phyloP scores from a whole-genome alignment of 2,113 vertebrate species.

The Numenius arquata region DNA sequence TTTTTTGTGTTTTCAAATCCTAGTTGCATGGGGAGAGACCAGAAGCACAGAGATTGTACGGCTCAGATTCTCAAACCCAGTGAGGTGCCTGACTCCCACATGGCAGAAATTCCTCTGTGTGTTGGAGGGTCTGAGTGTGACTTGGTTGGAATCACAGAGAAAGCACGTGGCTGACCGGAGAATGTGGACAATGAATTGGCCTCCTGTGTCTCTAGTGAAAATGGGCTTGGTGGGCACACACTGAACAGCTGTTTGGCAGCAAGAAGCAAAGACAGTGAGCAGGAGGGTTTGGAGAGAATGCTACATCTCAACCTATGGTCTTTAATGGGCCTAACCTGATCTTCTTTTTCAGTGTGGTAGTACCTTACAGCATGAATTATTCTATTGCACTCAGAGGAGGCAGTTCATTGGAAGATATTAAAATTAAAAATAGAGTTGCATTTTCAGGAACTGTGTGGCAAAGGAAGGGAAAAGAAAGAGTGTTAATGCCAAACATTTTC shows the following conservation, averaged over 20 bases:
- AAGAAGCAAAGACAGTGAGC: accelerated
- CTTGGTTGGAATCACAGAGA: neutral
- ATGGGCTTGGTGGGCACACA: neutral
- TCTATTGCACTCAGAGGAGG: neutral
- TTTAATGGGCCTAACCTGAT: neutral
- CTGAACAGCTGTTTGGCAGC: neutral
- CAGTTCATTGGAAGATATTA: neutral
- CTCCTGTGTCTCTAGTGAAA: neutral
- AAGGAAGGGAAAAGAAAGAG: neutral
- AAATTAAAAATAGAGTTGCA: neutral
- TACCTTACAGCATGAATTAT: neutral
- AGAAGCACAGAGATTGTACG: neutral
- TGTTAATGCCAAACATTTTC: neutral
- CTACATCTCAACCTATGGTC: neutral
- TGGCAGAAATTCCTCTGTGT: conserved; percentile 16
- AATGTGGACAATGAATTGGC: neutral
- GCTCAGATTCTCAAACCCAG: neutral
- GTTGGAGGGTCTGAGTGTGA: neutral
- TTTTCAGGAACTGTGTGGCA: neutral
- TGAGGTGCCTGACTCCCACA: neutral
- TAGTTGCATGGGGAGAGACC: neutral
- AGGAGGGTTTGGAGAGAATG: neutral
- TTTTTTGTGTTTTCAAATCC: neutral
- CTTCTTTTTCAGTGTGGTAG: neutral
- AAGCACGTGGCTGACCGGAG: neutral